These are phyloP conservation scores for Syritta pipiens DNA, from an alignment of 2,888 invertebrate genomes.

Conservation along the genomic window DNA sequence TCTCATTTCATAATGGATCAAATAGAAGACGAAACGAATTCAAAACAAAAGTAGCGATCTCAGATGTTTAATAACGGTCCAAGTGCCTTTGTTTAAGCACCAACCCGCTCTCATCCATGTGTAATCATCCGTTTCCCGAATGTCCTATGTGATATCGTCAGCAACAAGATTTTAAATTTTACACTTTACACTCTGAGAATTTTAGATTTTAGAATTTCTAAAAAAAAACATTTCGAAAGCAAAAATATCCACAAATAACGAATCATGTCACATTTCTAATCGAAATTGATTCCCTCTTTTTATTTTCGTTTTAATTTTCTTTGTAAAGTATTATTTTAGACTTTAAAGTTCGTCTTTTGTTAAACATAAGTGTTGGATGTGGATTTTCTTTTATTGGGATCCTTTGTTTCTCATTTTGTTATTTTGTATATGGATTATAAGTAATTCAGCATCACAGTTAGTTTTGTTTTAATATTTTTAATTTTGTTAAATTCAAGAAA, in stretches of 20 bases:
- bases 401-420: slow-evolving; percentile 52
- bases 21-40: slow-evolving; percentile 56
- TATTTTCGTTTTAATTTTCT: slow-evolving; percentile 10
- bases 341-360: slow-evolving; percentile 7
- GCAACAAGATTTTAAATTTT: too few species aligned
- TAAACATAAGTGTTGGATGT: slow-evolving; percentile 51
- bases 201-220: slow-evolving; percentile 23
- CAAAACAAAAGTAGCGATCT: slow-evolving; percentile 59
- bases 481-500: slow-evolving; percentile 36
- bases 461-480: slow-evolving; percentile 39
- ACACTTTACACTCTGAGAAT: slow-evolving; percentile 49
- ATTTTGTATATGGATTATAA: slow-evolving; percentile 55
- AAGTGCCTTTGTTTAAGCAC: slow-evolving; percentile 19
- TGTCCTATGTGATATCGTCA: slow-evolving; percentile 36
- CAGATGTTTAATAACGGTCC: slow-evolving; percentile 58
- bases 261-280: neutral
- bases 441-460: slow-evolving; percentile 59
- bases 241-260: neutral
- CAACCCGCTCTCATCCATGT: slow-evolving; percentile 17
- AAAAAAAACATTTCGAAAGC: slow-evolving; percentile 25
- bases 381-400: slow-evolving; percentile 58
- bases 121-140: slow-evolving; percentile 20
- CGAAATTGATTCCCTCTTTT: neutral
- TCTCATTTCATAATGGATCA: slow-evolving; percentile 30
- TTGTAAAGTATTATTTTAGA: slow-evolving; percentile 68